Evolutionary conservation across 2,113 vertebrate genomes (phyloP), one percentile per base, ranked within the genome.

Genomic region (Melanerpes formicivorus): DNA sequence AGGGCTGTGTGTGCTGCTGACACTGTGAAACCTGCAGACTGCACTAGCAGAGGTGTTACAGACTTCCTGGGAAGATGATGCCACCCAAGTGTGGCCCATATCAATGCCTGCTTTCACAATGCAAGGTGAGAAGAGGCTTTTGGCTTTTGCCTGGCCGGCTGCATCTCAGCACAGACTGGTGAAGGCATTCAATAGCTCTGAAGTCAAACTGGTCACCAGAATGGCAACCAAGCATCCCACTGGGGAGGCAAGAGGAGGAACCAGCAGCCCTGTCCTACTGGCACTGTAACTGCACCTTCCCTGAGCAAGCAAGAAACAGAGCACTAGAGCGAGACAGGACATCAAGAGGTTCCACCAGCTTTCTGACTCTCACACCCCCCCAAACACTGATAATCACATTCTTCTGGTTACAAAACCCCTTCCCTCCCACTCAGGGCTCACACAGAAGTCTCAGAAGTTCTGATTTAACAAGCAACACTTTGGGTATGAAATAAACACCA

Each of bases 391-490:
- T 87, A 70, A 93, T 88, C 46, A 80, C 82, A 52, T 90, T 95
- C 66, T 87, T 87, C 75, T 87, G 85, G 82, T 91, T 95, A 93
- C 72, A 93, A 93, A 93, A 62, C 65, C 90, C 66, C 40, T 84
- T 83, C 62, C 91, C 91, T 96, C 96, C 91, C 84, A 96, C 93
- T 94, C 96, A 92, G 56, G 76, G 87, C 87, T 94, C 72, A 92
- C 66, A 63, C 18, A 80, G 54, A 87, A 83, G 72, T 90, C 84
- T 95, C 76, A 93, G 91, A 96, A 95, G 91, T 93, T 91, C 62
- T 91, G 56, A 93, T 90, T 93, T 90, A 88, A 91, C 21, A 63
- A 90, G 85, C 93, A 92, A 66, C 21, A 63, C 40, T 73, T 62
- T 84, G 63, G 90, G 88, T 87, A 34, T 84, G 87, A 96, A 95